These are phyloP conservation scores for Masnerella sp. DNA, from an alignment of 2,888 invertebrate genomes.

Conservation along the genomic window DNA sequence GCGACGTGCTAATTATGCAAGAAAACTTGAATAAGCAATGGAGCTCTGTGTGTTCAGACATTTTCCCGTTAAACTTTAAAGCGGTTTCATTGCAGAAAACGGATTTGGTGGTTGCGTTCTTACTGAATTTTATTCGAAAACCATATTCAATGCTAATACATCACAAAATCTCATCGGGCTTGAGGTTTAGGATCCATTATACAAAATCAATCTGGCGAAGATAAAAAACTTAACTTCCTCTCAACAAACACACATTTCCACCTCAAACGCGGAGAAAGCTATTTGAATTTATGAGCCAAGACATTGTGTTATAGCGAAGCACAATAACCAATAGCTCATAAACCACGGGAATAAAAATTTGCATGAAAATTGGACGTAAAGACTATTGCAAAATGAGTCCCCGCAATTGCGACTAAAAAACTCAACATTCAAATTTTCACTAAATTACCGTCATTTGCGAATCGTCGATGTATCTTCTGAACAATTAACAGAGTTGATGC, in stretches of 20 bases:
- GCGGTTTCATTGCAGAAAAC: not conserved
- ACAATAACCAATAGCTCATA: slow-evolving; percentile 50
- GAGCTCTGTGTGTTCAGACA: no score
- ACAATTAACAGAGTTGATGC: slow-evolving; percentile 31
- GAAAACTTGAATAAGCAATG: not conserved
- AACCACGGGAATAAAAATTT: slow-evolving; percentile 38
- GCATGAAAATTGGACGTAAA: slow-evolving; percentile 43
- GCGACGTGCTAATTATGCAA: not conserved
- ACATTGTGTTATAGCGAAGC: slow-evolving; percentile 43
- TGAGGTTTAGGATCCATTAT: slow-evolving; percentile 38
- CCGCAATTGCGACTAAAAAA: slow-evolving; percentile 9
- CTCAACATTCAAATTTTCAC: not conserved
- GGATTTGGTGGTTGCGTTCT: not conserved
- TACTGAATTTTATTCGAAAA: not conserved
- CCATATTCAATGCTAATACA: slow-evolving; percentile 15
- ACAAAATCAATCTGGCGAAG: slow-evolving; percentile 41
- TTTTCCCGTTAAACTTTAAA: no score
- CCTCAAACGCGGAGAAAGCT: slow-evolving; percentile 50
- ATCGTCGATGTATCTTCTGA: slow-evolving; percentile 2
- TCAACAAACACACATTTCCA: slow-evolving; percentile 37
- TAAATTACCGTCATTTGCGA: slow-evolving; percentile 1
- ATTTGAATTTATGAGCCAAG: slow-evolving; percentile 55
- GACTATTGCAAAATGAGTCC: slow-evolving; percentile 39
- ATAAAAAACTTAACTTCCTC: slow-evolving; percentile 35
- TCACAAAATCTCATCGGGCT: slow-evolving; percentile 22